phyloP scores from a whole-genome alignment of 2,113 vertebrate species.

The Calidris pugnax region DNA sequence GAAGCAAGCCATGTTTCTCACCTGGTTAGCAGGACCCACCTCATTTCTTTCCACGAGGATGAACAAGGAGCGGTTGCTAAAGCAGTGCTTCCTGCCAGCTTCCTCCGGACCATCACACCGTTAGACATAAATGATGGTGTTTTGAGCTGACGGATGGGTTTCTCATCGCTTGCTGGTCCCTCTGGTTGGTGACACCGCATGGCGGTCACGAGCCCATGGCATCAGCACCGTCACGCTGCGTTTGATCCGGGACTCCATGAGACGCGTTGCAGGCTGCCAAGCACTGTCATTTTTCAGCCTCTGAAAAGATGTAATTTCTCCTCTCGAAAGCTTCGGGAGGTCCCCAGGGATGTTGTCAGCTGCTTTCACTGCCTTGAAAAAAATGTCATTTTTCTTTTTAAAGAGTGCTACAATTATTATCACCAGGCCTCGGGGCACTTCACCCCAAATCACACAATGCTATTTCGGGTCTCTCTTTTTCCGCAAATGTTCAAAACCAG shows the following conservation, averaged over 20 bases:
- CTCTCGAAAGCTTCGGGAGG: slow-evolving; percentile 34
- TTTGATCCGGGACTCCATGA: not conserved
- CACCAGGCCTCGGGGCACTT: slow-evolving; percentile 51
- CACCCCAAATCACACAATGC: slow-evolving; percentile 63
- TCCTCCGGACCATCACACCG: fast-evolving
- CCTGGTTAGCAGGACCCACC: not conserved
- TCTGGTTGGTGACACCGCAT: not conserved
- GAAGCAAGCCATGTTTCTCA: not conserved
- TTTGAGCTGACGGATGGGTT: not conserved
- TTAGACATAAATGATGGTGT: fast-evolving
- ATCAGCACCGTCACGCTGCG: fast-evolving
- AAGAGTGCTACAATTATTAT: slow-evolving; percentile 33
- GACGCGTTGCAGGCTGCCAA: not conserved
- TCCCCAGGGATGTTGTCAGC: slow-evolving; percentile 23
- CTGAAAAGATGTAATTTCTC: slow-evolving; percentile 43
- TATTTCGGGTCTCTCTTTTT: slow-evolving; percentile 47
- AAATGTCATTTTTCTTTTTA: slow-evolving; percentile 54
- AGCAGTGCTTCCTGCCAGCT: not conserved
- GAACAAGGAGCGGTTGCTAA: not conserved
- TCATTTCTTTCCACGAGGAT: not conserved
- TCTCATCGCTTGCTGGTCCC: not conserved
- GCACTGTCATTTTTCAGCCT: slow-evolving; percentile 6
- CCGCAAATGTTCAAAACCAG: slow-evolving; percentile 31
- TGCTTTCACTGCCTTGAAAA: slow-evolving; percentile 43
- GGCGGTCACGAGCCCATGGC: not conserved